phyloP scores from a whole-genome alignment of 2,888 invertebrate species.

The Parnassius apollo region DNA sequence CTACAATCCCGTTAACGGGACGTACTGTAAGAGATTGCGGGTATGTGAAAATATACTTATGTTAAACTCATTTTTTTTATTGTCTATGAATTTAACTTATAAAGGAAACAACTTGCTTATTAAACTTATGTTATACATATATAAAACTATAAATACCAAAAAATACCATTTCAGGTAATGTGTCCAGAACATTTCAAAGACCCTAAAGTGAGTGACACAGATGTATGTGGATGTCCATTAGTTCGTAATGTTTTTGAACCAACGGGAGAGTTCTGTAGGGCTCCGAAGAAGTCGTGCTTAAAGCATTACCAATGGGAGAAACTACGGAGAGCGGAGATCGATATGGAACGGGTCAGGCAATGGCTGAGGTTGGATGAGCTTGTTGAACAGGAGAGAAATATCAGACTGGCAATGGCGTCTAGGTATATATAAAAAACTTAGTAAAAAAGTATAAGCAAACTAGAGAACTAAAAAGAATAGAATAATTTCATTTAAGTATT shows the following conservation, averaged over 20 bases:
- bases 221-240: conserved; percentile 96
- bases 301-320: conserved; percentile 98
- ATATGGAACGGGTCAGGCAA: conserved; percentile 94
- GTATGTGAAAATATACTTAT: conserved; percentile 56
- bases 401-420: conserved; percentile 85
- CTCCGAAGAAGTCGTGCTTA: conserved; percentile 94
- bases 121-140: too few species aligned
- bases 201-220: conserved; percentile 91
- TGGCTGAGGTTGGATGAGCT: conserved; percentile 97
- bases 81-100: too few species aligned
- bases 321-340: conserved; percentile 94
- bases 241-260: conserved; percentile 91
- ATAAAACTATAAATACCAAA: too few species aligned
- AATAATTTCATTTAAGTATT: too few species aligned
- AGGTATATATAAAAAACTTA: conserved; percentile 45
- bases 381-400: conserved; percentile 94
- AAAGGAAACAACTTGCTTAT: too few species aligned
- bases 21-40: conserved; percentile 96
- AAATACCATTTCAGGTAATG: conserved; percentile 78
- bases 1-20: conserved; percentile 92
- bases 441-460: neutral
- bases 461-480: too few species aligned
- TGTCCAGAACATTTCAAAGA: conserved; percentile 99
- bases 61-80: too few species aligned
- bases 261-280: conserved; percentile 92